These are phyloP conservation scores for Odontothrips loti DNA, from an alignment of 2,888 invertebrate genomes.

Conservation along the genomic window DNA sequence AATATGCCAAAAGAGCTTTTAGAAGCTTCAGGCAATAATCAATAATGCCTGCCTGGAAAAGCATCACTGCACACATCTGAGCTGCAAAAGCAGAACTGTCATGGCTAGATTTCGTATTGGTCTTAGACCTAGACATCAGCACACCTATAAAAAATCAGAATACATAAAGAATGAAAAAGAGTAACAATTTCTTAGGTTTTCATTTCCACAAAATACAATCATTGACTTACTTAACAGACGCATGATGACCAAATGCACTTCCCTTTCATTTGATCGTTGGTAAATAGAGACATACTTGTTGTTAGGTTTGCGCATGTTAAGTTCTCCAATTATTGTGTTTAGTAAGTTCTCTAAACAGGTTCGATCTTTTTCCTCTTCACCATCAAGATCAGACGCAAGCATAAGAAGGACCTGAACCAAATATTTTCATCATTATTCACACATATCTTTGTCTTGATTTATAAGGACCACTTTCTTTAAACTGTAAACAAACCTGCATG, in stretches of 20 bases:
- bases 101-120: conserved; percentile 46
- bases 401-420: conserved; percentile 70
- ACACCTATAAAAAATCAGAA: conserved; percentile 52
- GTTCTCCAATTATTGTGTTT: conserved; percentile 64
- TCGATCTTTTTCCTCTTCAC: conserved; percentile 74
- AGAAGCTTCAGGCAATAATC: conserved; percentile 68
- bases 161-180: neutral
- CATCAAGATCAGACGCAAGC: conserved; percentile 84
- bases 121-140: conserved; percentile 71
- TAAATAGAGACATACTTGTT: conserved; percentile 51
- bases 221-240: conserved; percentile 70
- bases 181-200: neutral
- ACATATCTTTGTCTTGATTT: neutral
- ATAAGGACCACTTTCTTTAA: no score
- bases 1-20: conserved; percentile 68
- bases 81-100: conserved; percentile 59
- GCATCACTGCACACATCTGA: conserved; percentile 63
- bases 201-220: neutral
- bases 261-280: conserved; percentile 67
- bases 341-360: conserved; percentile 72
- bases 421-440: neutral
- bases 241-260: conserved; percentile 84
- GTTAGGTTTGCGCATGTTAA: conserved; percentile 62
- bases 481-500: conserved; percentile 64
- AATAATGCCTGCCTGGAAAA: conserved; percentile 66